Conservation (phyloP, 2,113 vertebrate species). For the Brachionichthys hirsutus region DNA sequence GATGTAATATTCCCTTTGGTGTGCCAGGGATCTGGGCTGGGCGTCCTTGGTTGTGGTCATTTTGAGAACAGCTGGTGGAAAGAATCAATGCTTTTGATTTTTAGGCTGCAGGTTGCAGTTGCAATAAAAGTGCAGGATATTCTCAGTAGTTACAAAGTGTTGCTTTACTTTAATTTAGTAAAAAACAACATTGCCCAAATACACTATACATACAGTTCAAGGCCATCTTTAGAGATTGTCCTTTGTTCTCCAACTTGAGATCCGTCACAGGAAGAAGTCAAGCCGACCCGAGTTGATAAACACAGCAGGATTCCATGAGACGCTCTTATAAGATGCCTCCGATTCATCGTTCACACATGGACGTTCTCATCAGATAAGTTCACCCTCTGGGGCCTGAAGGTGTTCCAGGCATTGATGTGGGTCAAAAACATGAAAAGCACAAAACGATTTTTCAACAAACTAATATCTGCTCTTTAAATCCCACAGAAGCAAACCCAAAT, state of each 20-base stretch:
- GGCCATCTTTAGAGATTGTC: conserved; percentile 10
- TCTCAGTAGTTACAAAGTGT: not conserved
- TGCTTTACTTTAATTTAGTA: conserved; percentile 4
- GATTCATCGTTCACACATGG: not conserved
- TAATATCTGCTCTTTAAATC: too few species aligned
- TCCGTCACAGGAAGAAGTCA: conserved; percentile 1
- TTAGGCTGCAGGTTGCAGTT: not conserved
- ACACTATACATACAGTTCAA: not conserved
- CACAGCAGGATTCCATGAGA: conserved; percentile 3
- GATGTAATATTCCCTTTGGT: conserved; percentile 69
- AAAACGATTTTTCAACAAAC: too few species aligned
- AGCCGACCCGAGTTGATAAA: conserved; percentile 4
- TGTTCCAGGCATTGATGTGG: too few species aligned
- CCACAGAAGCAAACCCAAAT: too few species aligned
- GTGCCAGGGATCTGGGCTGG: conserved; percentile 38
- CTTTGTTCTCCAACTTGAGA: not conserved
- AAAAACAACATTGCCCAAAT: too few species aligned
- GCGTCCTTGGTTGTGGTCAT: conserved; percentile 58
- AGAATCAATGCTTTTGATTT: conserved; percentile 36
- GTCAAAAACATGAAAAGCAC: too few species aligned
- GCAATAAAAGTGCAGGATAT: conserved; percentile 11
- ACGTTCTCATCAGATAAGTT: too few species aligned
- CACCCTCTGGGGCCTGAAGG: too few species aligned
- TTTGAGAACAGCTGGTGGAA: conserved; percentile 38
- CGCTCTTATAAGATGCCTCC: conserved; percentile 3